Evolutionary conservation across 1,140 invertebrate genomes (phyloP), one percentile per base, ranked within the genome.

Genomic region (Philopotamus ludificatus): DNA sequence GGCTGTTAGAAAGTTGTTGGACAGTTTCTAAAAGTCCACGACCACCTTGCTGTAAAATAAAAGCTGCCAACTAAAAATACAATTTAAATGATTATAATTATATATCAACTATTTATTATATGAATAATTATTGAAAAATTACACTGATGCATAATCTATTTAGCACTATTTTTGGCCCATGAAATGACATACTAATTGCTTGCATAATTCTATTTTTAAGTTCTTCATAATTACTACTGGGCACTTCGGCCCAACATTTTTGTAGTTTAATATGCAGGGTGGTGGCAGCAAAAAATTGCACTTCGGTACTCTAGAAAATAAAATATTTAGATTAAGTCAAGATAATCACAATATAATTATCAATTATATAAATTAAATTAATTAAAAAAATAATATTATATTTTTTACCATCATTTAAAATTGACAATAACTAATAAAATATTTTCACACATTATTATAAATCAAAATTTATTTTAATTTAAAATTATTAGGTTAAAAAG

Each of bases 251-350:
- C 91, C 91, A 96, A 73, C 87, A 87, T 74, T 90, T 89, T 66
- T 91, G 86, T 34, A 97, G 85, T 79, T 97, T 97, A 0, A 86
- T 84, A 72, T 96, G 90, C 39, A 97, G 76, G 49, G 92, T 93
- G 51, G 88, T 92, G 4, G 94, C 93, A 60, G 89, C 94, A 85
- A 94, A 97, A 80, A 93, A 96, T 77, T 95, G 93, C 2, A 94
- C 88, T 81, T 95, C 93, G 57, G 86, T 84, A 44, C 85, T 80
- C 92, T 95, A 74, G 54, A 83, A 34, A 34, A 34, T 53, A 15
- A 7, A 15, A 53, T 22, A 22, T 47, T 15, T 47, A 15, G 4
- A 47, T 47, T 47, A 20, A 15, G 16, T 8, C 7, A 47, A 20
- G 4, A 47, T 47, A 53, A 21, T 9, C 15, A 22, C 15, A 23